phyloP scores from a whole-genome alignment of 1,140 invertebrate genomes.

The Tigriopus japonicus region DNA sequence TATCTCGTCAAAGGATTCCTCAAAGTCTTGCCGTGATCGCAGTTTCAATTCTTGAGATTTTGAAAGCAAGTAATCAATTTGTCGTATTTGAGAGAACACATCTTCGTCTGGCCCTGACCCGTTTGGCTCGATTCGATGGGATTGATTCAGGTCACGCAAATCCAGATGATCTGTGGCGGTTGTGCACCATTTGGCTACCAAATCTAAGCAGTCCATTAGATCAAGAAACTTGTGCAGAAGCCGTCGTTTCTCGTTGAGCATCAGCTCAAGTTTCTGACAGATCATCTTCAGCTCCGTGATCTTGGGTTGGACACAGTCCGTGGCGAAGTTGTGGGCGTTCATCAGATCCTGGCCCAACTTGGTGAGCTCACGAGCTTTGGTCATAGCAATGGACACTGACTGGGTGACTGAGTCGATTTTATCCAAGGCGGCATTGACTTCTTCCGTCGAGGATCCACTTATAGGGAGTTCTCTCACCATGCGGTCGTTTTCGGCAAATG shows the following conservation, averaged over 20 bases:
- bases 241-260: slow-evolving; percentile 6
- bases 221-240: slow-evolving; percentile 10
- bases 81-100: slow-evolving; percentile 6
- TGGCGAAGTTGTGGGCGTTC: slow-evolving; percentile 1
- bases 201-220: slow-evolving; percentile 4
- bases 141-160: background rate
- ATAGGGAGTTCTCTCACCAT: background rate
- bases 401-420: slow-evolving; percentile 1
- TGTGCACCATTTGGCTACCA: background rate
- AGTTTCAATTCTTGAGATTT: slow-evolving; percentile 10
- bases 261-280: slow-evolving; percentile 5
- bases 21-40: slow-evolving; percentile 2
- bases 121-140: background rate
- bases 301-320: slow-evolving; percentile 9
- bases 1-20: slow-evolving; percentile 7
- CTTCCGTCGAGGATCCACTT: background rate
- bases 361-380: slow-evolving; percentile 6
- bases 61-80: slow-evolving; percentile 10
- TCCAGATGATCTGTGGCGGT: slow-evolving; percentile 7
- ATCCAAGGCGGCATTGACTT: slow-evolving; percentile 1
- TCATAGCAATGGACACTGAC: background rate
- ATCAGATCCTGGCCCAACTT: slow-evolving; percentile 7
- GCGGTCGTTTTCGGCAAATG: background rate
- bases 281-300: background rate
- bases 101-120: background rate